A percentile compares a stretch with the other conserved stretches of the same genome.
These are phyloP conservation scores for Parotia lawesii DNA, from an alignment of 2,113 vertebrate genomes.

Conservation along the genomic window DNA sequence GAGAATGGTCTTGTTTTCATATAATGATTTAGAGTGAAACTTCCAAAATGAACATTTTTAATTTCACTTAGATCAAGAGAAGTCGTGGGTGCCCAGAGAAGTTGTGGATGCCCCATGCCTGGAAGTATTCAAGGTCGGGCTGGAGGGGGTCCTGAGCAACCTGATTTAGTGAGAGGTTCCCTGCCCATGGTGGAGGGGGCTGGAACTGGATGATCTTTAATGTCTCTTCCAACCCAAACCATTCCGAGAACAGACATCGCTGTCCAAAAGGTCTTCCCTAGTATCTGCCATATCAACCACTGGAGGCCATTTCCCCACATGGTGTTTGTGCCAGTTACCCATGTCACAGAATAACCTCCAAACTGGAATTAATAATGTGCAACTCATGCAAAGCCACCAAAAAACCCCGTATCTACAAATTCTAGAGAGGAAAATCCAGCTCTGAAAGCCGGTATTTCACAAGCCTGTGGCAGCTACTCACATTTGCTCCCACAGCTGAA, in stretches of 20 bases:
- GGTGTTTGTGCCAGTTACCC: not conserved
- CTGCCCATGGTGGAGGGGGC: not conserved
- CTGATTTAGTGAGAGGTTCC: not conserved
- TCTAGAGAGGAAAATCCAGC: not conserved
- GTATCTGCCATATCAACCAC: not conserved
- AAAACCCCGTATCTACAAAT: fast-evolving
- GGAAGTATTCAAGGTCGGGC: not conserved
- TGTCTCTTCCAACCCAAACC: not conserved
- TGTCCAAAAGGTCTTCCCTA: not conserved
- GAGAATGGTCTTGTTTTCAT: not conserved
- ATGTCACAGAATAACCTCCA: not conserved
- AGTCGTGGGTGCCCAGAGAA: not conserved
- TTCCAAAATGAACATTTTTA: not conserved
- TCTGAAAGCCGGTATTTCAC: not conserved
- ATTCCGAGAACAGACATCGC: not conserved
- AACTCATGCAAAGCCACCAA: not conserved
- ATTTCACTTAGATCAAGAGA: not conserved
- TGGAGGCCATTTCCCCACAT: not conserved
- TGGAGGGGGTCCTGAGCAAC: not conserved
- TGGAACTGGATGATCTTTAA: not conserved
- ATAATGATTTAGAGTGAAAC: not conserved
- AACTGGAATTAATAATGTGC: not conserved
- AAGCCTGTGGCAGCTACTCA: not conserved
- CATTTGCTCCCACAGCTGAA: not conserved
- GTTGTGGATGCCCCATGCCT: not conserved